A percentile compares a stretch with the other conserved stretches of the same genome.
Evolutionary conservation across 2,797 vertebrate genomes (phyloP).

Genomic region (Neoniphon sammara): DNA sequence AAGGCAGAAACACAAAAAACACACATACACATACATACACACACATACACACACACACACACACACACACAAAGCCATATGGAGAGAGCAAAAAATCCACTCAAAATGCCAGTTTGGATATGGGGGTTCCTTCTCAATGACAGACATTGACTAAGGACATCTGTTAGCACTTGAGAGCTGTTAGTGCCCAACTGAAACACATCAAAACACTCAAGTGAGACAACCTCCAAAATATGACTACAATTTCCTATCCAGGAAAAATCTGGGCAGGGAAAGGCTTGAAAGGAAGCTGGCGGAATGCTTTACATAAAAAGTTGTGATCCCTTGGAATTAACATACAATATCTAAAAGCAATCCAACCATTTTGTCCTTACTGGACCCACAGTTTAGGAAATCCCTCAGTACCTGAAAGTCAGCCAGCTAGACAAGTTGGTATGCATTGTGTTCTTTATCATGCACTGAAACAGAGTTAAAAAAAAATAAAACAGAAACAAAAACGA

Average conservation of each 20-base stretch:
- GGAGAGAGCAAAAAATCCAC: conserved; percentile 38
- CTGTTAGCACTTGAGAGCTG: conserved; percentile 69
- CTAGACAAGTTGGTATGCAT: neutral
- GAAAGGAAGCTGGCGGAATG: conserved; percentile 45
- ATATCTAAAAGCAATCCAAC: conserved; percentile 24
- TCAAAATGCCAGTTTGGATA: conserved; percentile 42
- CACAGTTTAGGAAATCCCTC: conserved; percentile 4
- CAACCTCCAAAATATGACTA: conserved; percentile 60
- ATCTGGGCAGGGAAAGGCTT: conserved; percentile 39
- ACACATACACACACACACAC: neutral
- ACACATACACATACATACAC: neutral
- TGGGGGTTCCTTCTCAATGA: conserved; percentile 37
- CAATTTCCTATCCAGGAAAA: conserved; percentile 63
- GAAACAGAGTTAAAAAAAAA: conserved; percentile 3
- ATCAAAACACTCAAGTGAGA: conserved; percentile 62
- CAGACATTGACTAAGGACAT: conserved; percentile 56
- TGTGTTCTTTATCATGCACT: conserved; percentile 3
- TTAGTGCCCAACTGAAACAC: conserved; percentile 62
- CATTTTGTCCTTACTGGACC: conserved; percentile 19
- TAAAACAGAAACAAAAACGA: neutral
- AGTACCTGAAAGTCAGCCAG: neutral
- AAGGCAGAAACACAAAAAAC: neutral
- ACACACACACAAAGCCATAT: conserved; percentile 7
- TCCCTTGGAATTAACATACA: conserved; percentile 12
- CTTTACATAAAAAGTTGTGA: conserved; percentile 32